Conservation (phyloP, 2,113 vertebrate species). For the Setophaga kirtlandii region DNA sequence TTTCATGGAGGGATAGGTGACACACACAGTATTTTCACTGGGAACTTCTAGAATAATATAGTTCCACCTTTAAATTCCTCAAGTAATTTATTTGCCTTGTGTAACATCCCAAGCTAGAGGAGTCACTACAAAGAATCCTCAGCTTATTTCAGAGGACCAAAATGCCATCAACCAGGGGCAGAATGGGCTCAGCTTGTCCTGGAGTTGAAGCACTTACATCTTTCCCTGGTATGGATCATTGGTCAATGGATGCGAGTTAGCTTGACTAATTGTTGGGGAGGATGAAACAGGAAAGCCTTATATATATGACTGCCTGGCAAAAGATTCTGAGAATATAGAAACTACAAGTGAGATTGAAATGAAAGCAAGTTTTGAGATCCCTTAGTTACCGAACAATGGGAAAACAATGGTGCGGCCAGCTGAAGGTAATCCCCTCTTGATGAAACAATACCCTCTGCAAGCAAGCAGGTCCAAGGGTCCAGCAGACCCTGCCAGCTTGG, state of each 20-base stretch:
- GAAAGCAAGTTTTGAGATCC: too few species aligned
- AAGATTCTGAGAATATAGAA: too few species aligned
- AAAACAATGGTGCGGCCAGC: too few species aligned
- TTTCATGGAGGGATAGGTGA: not conserved
- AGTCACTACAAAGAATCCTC: not conserved
- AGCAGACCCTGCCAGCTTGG: too few species aligned
- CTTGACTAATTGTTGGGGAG: not conserved
- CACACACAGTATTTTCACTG: not conserved
- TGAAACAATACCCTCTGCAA: too few species aligned
- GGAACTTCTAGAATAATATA: not conserved
- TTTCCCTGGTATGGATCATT: not conserved
- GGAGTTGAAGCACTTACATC: not conserved
- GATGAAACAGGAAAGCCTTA: too few species aligned
- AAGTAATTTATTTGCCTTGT: not conserved
- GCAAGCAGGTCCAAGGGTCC: too few species aligned
- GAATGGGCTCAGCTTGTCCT: not conserved
- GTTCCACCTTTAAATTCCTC: not conserved
- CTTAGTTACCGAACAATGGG: too few species aligned
- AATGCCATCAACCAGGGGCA: not conserved
- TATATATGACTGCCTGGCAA: too few species aligned
- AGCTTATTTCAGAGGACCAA: not conserved
- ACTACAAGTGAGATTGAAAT: too few species aligned
- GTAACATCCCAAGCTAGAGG: not conserved
- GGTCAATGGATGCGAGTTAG: accelerated
- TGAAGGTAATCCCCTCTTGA: too few species aligned